Base-by-base conservation (phyloP, 2,113 vertebrate genomes). In the Phylloscopus whistleri region DNA sequence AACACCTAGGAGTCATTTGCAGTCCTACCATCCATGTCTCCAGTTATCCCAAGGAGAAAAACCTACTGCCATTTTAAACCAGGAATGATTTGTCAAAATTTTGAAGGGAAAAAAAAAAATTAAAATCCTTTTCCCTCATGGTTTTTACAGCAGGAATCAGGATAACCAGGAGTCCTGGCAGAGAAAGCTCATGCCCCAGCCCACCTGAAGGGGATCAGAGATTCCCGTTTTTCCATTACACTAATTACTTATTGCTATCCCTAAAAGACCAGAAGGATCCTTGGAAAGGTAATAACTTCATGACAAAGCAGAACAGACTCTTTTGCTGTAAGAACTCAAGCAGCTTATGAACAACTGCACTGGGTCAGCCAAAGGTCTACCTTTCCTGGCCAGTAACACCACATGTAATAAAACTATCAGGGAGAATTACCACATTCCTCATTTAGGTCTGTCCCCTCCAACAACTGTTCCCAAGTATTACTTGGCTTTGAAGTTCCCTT, bases 281-380 rank as follows among this genome's bases (percentile, higher is more conserved):
- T 78, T 60, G 67, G 31, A 75, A 84, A 94, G 24, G 56, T 67
- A 63, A 46, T n/a, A 79, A 66, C 51, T 81, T 80, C 7, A 41
- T 87, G 76, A 84, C 93, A 93, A 84, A 94, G 85, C 75, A 92
- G 81, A 89, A 76, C 52, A 55, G 82, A 27, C 41, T 77, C 15
- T 35, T 83, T 74, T 9, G 7, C 67, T 70, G 11, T n/a, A 68
- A 79, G 84, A 89, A 80, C 64, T 93, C 72, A 74, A 94, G 86
- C 58, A 92, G 83, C 85, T 94, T 51, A 80, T 66, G 51, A 93
- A 39, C 78, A 75, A 92, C 72, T 80, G 26, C 58, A 41, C 23
- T 63, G 39, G 89, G 90, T 95, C 93, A 96, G 96, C 91, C 94
- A 97, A 93, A 96, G 95, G 86, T 90, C 83, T 94, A 92, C 94